Evolutionary conservation across 2,888 invertebrate species (phyloP).

Genomic region (Sarcophaga caerulescens): DNA sequence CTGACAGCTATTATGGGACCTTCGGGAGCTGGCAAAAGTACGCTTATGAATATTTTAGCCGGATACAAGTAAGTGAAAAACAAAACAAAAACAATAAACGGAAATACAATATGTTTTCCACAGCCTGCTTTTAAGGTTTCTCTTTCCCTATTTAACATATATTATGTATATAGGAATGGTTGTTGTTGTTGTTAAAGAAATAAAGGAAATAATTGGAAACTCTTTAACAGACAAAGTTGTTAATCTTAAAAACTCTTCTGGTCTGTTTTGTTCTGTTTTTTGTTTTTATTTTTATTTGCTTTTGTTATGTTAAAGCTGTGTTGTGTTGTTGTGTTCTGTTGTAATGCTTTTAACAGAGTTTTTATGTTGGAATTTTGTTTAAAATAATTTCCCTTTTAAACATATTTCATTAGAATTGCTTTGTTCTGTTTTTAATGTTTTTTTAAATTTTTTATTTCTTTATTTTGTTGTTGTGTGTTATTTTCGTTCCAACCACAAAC

Average conservation of each 20-base stretch:
- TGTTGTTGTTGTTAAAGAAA: no score
- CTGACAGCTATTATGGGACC: constrained; percentile 98
- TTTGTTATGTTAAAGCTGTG: no score
- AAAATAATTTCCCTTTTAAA: no score
- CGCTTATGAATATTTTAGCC: constrained; percentile 93
- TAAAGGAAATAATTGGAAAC: not conserved
- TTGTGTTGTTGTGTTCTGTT: no score
- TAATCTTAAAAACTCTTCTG: not conserved
- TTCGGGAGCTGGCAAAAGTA: constrained; percentile 90
- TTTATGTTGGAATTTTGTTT: no score
- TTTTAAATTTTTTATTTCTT: not conserved
- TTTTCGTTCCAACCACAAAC: not conserved
- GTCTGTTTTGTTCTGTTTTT: not conserved
- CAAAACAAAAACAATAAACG: not conserved
- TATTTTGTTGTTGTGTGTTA: not conserved
- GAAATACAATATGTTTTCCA: not conserved
- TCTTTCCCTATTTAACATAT: not conserved
- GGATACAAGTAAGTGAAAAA: constrained; percentile 89
- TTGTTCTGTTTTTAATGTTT: not conserved
- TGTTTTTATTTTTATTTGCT: no score
- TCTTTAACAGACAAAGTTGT: constrained; percentile 2
- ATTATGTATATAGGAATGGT: no score
- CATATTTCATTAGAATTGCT: not conserved
- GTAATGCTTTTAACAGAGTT: no score
- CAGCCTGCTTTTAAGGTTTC: constrained; percentile 14